These are phyloP conservation scores for Apeira syringaria DNA, from an alignment of 2,888 invertebrate genomes.

Conservation along the genomic window DNA sequence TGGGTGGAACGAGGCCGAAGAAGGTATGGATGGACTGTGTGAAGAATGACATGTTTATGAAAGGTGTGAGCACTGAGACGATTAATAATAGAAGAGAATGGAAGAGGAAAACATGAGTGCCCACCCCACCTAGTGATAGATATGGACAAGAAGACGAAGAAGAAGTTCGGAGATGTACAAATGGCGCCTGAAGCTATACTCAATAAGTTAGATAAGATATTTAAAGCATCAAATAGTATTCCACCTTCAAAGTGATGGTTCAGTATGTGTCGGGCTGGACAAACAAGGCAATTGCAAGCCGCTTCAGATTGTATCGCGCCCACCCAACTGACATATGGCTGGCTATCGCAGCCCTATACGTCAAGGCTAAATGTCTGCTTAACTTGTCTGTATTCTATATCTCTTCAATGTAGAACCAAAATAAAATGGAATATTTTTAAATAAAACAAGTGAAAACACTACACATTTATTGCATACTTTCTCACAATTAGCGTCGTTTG, in stretches of 20 bases:
- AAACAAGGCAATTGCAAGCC: slow-evolving; percentile 74
- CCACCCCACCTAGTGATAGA: no score
- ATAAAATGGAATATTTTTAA: slow-evolving; percentile 21
- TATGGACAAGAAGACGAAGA: no score
- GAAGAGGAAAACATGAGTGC: no score
- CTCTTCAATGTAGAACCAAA: slow-evolving; percentile 27
- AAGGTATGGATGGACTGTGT: no score
- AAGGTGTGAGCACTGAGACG: no score
- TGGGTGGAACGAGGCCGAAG: no score
- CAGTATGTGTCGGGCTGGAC: slow-evolving; percentile 49
- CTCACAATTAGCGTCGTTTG: slow-evolving; percentile 26
- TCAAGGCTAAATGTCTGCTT: slow-evolving; percentile 44
- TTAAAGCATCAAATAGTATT: no score
- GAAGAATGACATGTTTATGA: no score
- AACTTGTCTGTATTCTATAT: slow-evolving; percentile 42
- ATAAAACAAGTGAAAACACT: slow-evolving; percentile 2
- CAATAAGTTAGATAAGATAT: no score
- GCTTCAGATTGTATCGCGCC: slow-evolving; percentile 61
- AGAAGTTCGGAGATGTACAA: no score
- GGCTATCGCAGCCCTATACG: slow-evolving; percentile 47
- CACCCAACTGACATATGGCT: slow-evolving; percentile 36
- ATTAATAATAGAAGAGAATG: no score
- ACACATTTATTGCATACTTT: slow-evolving; percentile 15
- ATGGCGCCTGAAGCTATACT: no score
- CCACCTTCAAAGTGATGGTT: slow-evolving; percentile 23